These are phyloP conservation scores for Nemotelus nigrinus DNA, from an alignment of 2,888 invertebrate species.

Conservation along the genomic window DNA sequence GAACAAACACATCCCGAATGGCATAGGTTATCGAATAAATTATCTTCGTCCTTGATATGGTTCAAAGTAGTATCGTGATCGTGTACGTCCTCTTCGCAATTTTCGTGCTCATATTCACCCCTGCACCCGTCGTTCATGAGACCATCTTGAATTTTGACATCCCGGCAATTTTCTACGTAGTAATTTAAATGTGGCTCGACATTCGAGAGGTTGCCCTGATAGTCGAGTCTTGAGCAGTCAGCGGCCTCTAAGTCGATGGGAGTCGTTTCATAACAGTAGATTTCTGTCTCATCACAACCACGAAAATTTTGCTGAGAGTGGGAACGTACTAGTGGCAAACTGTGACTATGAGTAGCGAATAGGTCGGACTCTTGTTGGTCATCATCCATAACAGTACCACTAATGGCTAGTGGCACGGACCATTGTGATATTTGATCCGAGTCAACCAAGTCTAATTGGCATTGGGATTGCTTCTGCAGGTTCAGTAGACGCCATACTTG, in stretches of 20 bases:
- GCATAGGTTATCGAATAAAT: constrained; percentile 48
- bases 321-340: constrained; percentile 22
- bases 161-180: constrained; percentile 22
- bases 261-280: constrained; percentile 22
- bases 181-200: constrained; percentile 43
- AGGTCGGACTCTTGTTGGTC: neutral
- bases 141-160: constrained; percentile 2
- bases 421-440: constrained; percentile 31
- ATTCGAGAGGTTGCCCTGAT: constrained; percentile 19
- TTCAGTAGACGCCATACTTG: neutral
- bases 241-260: neutral
- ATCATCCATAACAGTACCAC: neutral
- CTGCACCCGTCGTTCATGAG: neutral
- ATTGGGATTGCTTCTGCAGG: constrained; percentile 3
- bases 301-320: constrained; percentile 39
- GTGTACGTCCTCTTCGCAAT: neutral
- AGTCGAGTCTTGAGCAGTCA: neutral
- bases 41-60: constrained; percentile 45
- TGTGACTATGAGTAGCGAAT: constrained; percentile 3
- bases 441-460: neutral
- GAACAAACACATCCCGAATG: constrained; percentile 44
- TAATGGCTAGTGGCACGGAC: constrained; percentile 27
- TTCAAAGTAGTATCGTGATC: neutral
- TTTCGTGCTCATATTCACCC: neutral
- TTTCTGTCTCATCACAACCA: constrained; percentile 37